These are phyloP conservation scores for Prochilodus magdalenae DNA, from an alignment of 2,113 vertebrate genomes.

Conservation along the genomic window DNA sequence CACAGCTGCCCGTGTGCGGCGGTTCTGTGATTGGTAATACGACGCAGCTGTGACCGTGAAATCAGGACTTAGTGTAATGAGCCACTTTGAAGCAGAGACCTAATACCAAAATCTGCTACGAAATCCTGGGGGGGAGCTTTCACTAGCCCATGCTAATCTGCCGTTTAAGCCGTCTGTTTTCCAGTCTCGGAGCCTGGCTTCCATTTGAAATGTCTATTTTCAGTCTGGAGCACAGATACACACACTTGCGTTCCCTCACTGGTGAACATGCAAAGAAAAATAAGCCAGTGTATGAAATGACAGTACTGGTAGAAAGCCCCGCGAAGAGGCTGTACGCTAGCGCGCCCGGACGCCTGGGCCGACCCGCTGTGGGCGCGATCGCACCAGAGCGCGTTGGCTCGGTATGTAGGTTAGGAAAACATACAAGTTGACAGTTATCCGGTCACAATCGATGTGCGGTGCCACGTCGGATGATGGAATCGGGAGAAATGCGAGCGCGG, in stretches of 20 bases:
- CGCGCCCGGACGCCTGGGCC: conserved; percentile 55
- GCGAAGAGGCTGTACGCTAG: conserved; percentile 53
- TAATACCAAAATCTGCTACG: conserved; percentile 81
- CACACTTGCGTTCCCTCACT: conserved; percentile 60
- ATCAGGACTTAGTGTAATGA: conserved; percentile 83
- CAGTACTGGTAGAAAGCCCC: conserved; percentile 71
- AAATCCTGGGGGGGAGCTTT: conserved; percentile 74
- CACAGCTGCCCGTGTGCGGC: conserved; percentile 57
- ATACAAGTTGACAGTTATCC: conserved; percentile 45
- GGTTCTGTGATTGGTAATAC: conserved; percentile 79
- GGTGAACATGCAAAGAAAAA: conserved; percentile 67
- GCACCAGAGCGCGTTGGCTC: conserved; percentile 55
- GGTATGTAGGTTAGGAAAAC: conserved; percentile 54
- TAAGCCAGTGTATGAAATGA: conserved; percentile 70
- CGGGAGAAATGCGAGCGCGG: conserved; percentile 26
- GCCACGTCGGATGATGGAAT: conserved; percentile 44
- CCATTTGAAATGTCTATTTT: conserved; percentile 72
- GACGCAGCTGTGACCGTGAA: conserved; percentile 82
- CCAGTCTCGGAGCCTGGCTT: conserved; percentile 66
- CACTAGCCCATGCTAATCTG: conserved; percentile 81
- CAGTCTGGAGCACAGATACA: conserved; percentile 68
- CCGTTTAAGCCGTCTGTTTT: conserved; percentile 73
- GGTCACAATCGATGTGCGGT: conserved; percentile 44
- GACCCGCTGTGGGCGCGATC: conserved; percentile 56
- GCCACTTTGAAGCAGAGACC: conserved; percentile 79